phyloP scores from a whole-genome alignment of 1,140 invertebrate genomes.

The Homarus americanus region DNA sequence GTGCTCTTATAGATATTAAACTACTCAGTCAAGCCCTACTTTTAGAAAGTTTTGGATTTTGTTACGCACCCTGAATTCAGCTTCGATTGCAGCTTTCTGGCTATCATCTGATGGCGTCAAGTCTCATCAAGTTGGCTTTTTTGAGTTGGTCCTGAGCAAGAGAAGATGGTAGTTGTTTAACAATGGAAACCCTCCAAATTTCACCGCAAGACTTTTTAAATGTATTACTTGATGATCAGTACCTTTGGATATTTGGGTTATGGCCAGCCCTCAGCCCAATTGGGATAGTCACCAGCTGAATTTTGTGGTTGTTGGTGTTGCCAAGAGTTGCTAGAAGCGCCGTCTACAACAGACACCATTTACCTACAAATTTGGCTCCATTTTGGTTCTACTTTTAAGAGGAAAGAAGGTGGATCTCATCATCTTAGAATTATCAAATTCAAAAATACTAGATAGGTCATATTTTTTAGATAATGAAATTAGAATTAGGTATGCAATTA shows the following conservation, averaged over 20 bases:
- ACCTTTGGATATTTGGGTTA: slow-evolving; percentile 36
- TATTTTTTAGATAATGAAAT: slow-evolving; percentile 64
- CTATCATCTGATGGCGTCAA: slow-evolving; percentile 36
- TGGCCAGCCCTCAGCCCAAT: slow-evolving; percentile 17
- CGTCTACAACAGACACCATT: slow-evolving; percentile 9
- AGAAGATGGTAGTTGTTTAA: slow-evolving; percentile 38
- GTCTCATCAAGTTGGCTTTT: slow-evolving; percentile 3
- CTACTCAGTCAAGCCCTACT: slow-evolving; percentile 67
- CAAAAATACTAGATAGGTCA: slow-evolving; percentile 43
- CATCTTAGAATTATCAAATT: slow-evolving; percentile 51
- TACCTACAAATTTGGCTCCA: slow-evolving; percentile 15
- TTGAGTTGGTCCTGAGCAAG: slow-evolving; percentile 67
- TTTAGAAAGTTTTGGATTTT: slow-evolving; percentile 50
- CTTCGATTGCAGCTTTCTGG: slow-evolving; percentile 61
- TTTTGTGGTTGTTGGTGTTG: slow-evolving; percentile 18
- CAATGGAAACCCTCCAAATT: slow-evolving; percentile 40
- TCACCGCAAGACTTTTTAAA: slow-evolving; percentile 1
- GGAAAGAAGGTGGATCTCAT: slow-evolving; percentile 53
- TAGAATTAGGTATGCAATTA: slow-evolving; percentile 56
- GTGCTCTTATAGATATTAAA: slow-evolving; percentile 72
- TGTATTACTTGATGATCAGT: slow-evolving; percentile 3
- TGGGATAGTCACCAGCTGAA: slow-evolving; percentile 22
- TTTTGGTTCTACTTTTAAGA: slow-evolving; percentile 51
- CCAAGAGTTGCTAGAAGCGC: not conserved
- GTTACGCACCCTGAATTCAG: slow-evolving; percentile 51